Evolutionary conservation across 1,140 invertebrate genomes (phyloP).

Genomic region (Bombus impatiens): DNA sequence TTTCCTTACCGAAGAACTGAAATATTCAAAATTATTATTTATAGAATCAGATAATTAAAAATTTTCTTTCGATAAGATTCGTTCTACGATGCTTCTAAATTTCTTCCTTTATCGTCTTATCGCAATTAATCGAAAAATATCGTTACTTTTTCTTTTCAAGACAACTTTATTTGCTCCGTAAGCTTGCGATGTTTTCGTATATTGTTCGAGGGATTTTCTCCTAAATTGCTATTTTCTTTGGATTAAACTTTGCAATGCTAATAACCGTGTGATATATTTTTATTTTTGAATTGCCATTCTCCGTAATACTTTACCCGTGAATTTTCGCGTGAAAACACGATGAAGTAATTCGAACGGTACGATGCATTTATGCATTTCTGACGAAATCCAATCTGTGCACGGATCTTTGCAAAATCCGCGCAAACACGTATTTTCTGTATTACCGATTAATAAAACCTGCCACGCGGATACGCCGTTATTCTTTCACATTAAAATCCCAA

Average conservation of each 20-base stretch:
- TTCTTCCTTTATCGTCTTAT: not conserved
- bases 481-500: not conserved
- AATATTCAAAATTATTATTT: not conserved
- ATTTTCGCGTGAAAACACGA: not conserved
- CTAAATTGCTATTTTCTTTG: not conserved
- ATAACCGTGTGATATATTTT: not conserved
- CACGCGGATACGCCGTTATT: not conserved
- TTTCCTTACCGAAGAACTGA: not conserved
- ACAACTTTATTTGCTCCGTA: no score
- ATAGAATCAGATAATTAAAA: no score
- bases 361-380: conserved; percentile 16
- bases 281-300: not conserved
- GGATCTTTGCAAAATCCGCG: conserved; percentile 11
- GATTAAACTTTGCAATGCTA: no score
- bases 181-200: no score
- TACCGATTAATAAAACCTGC: conserved; percentile 9
- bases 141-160: no score
- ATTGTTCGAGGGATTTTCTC: no score
- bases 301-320: not conserved
- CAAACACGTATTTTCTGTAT: conserved; percentile 20
- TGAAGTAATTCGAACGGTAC: conserved; percentile 3
- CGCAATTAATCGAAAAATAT: no score
- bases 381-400: conserved; percentile 29
- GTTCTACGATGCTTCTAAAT: not conserved
- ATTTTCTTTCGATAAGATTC: not conserved